Evolutionary conservation across 2,797 vertebrate species (phyloP), one percentile per base, ranked within the genome.

Genomic region (Pangasius mekongensis): DNA sequence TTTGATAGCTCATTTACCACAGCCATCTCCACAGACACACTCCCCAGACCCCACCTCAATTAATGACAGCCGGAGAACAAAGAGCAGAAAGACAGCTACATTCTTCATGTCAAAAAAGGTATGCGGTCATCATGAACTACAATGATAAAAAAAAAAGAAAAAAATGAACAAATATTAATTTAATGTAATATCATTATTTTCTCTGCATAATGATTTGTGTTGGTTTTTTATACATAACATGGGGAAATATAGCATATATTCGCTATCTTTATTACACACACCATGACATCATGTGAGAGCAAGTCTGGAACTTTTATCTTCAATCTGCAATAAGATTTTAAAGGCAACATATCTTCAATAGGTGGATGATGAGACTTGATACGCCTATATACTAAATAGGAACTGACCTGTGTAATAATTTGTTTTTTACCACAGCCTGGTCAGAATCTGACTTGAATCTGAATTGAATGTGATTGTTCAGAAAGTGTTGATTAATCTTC

Each of bases 1-100:
- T 78, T 91, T 85, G 82, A 87, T 88, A 82, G 87, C 87, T 88
- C 89, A 88, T 90, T 89, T 85, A 89, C 73, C 76, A 86, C 74
- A 87, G 73, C 66, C 64, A 60, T 87, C 85, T 89, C 88, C 81
- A 73, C 80, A 87, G 71, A 89, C 69, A 47, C 43, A 33, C 66
- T 83, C 87, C 71, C 86, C 82, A 74, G 64, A 82, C 81, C 77
- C 83, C 58, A 81, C 86, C 86, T 74, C 87, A 87, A 86, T 73
- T 84, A 86, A 91, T 87, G 78, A 84, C 85, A 89, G 82, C 66
- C 85, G 52, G 27, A 84, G 85, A 87, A 89, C 85, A 87, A 84
- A 89, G 86, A 78, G 47, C 71, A 52, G 81, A 80, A 60, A 77
- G 69, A 86, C 69, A 52, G 78, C 33, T 76, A 66, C 80, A 62